Base-by-base conservation (phyloP, 2,113 vertebrate species). In the Leucopternis melanops region DNA sequence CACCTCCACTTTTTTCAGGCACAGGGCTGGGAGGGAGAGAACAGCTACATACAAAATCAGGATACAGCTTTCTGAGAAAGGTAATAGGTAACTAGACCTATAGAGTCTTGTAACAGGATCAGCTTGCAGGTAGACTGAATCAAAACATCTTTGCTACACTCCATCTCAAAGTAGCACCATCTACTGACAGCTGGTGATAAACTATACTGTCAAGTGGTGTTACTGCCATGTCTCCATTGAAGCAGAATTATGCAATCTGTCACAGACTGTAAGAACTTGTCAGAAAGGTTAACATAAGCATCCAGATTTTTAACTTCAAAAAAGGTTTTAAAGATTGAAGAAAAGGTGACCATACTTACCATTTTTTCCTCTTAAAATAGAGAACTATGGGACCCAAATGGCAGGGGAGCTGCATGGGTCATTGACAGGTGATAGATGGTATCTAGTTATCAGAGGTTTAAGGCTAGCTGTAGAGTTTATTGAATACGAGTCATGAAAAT, bases 401-500 rank as follows among this genome's bases (percentile, higher is more conserved):
- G 7, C 58, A 58, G 36, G 3, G 27, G 26, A 38, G 14, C 71
- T 72, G 54, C 34, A 23, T 5, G 2, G 27, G 63, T 77, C 36
- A 45, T n/a, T 67, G 67, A 16, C 40, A 81, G 23, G 22, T 86
- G 86, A 91, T n/a, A 69, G 79, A 95, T 61, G 61, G 38, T n/a
- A 32, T 19, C 62, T 58, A 83, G 58, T 88, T 92, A 81, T 82
- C 59, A 44, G 5, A 42, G 25, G 25, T 82, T 83, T 86, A 83
- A 92, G 54, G 44, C 66, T 86, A 73, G 63, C 58, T 86, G 44
- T 45, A 83, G 54, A 88, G 69, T 63, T 84, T 87, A 93, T 81
- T 88, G 72, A 94, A 88, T 66, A 88, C 10, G 34, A 70, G 62
- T 74, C 77, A 45, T 16, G 26, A 82, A 88, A 93, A 95, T 88